Base-by-base conservation (phyloP, 2,888 invertebrate species). In the Suillia variegata region DNA sequence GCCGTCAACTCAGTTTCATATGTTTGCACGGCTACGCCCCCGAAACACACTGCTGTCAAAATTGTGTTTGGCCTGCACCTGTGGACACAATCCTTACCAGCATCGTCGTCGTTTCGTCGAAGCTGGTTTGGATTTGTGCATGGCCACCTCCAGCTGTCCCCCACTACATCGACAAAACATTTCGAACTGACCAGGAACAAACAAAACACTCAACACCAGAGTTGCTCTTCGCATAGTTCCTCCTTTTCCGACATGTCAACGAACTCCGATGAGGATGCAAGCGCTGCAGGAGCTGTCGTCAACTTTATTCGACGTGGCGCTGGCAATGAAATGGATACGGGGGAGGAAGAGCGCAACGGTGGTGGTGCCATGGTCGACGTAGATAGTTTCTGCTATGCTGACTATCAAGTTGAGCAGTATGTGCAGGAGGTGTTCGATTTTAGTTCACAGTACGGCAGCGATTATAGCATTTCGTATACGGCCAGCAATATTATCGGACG, bases 361-460 rank as follows among this genome's bases (percentile, higher is more conserved):
- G n/a, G n/a, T n/a, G 63, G 60, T 8, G 54, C 62, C 8, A 42
- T 67, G 55, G 52, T 61, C n/a, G 64, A 61, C 47, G 52, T 61
- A 1, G 67, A 69, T 17, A 67, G 63, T 1, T 62, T 55, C 48
- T 64, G 64, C 21, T 67, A 64, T 62, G 68, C 66, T 3, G 63
- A 65, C 48, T 78, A 78, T 64, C 67, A 70, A 21, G 62, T 91
- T 34, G 89, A 92, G 74, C 93, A 93, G 76, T 94, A 88, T 82
- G 94, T 90, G 1, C 85, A 88, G 70, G 87, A 87, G 75, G 92
- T 95, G 45, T 83, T 88, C 49, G 91, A 92, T 79, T 95, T 92
- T 77, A 93, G 93, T 78, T 94, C 94, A 0, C 93, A 93, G 82
- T 96, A 96, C 83, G 96, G 94, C 62, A 92, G 90, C 79, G 90